phyloP scores from a whole-genome alignment of 2,888 invertebrate genomes.

The Epinotia brunnichana region DNA sequence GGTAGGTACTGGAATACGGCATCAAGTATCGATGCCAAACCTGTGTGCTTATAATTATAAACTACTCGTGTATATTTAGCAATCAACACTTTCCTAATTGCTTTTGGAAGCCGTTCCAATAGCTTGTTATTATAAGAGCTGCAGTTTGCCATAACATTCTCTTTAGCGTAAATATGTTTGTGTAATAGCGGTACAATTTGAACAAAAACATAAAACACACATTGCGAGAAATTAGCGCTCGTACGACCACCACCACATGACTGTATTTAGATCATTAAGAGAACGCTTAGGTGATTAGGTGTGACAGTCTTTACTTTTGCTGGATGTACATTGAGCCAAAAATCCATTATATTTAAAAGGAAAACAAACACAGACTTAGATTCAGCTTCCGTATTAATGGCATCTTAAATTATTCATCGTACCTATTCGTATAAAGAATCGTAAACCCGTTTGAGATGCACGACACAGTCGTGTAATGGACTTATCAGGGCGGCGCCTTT shows the following conservation, averaged over 20 bases:
- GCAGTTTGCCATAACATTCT: conserved; percentile 52
- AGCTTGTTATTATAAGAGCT: conserved; percentile 51
- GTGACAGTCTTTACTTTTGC: conserved; percentile 5
- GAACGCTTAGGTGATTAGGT: not conserved
- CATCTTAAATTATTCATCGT: conserved; percentile 22
- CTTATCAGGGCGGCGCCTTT: conserved; percentile 30
- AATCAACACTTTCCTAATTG: conserved; percentile 54
- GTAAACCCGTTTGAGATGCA: conserved; percentile 28
- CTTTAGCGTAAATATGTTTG: conserved; percentile 45
- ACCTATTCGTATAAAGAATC: conserved; percentile 20
- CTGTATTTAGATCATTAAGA: conserved; percentile 1
- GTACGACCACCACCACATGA: conserved; percentile 5
- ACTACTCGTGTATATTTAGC: conserved; percentile 6
- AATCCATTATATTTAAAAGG: not conserved
- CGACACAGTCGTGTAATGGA: conserved; percentile 25
- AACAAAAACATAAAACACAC: conserved; percentile 40
- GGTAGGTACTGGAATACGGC: conserved; percentile 5
- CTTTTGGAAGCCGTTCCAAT: conserved; percentile 54
- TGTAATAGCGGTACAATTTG: conserved; percentile 19
- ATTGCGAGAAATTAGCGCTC: conserved; percentile 38
- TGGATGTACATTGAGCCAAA: not conserved
- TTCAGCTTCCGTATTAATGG: not conserved
- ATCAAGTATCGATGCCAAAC: conserved; percentile 9
- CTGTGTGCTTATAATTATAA: conserved; percentile 15
- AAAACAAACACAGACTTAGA: not conserved